phyloP scores from a whole-genome alignment of 2,113 vertebrate genomes.

The Opisthocomus hoazin region DNA sequence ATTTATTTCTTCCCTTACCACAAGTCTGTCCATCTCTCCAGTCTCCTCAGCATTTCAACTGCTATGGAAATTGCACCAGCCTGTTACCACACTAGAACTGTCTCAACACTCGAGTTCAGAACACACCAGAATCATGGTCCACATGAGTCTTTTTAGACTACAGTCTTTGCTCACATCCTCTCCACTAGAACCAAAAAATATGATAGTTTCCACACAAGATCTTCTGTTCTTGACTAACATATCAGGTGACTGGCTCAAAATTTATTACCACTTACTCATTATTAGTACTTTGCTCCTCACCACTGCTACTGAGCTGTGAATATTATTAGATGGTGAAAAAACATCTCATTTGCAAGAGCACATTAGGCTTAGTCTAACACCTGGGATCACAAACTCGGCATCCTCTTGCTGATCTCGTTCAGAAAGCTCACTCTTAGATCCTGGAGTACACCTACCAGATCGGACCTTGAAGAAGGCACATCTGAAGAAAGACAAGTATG shows the following conservation, averaged over 20 bases:
- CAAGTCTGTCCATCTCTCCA: not conserved
- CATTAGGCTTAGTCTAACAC: not conserved
- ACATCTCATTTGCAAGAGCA: not conserved
- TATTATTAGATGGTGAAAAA: not conserved
- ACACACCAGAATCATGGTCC: not conserved
- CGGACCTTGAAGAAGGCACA: not conserved
- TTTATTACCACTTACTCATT: not conserved
- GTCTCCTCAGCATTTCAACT: not conserved
- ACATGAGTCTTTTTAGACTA: not conserved
- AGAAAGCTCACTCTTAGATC: not conserved
- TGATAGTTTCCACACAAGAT: not conserved
- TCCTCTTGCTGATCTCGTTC: not conserved
- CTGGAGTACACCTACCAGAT: not conserved
- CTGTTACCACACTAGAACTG: not conserved
- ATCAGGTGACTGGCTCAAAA: not conserved
- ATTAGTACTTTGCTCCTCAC: not conserved
- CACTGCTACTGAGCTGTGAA: not conserved
- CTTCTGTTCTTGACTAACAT: not conserved
- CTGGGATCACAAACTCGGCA: not conserved
- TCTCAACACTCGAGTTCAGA: not conserved
- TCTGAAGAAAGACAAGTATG: not conserved
- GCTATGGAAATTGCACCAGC: not conserved
- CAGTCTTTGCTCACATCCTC: not conserved
- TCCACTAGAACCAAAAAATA: not conserved
- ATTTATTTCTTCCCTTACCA: not conserved